Evolutionary conservation across 2,888 invertebrate genomes (phyloP), one percentile per base, ranked within the genome.

Genomic region (Amiota mariae): DNA sequence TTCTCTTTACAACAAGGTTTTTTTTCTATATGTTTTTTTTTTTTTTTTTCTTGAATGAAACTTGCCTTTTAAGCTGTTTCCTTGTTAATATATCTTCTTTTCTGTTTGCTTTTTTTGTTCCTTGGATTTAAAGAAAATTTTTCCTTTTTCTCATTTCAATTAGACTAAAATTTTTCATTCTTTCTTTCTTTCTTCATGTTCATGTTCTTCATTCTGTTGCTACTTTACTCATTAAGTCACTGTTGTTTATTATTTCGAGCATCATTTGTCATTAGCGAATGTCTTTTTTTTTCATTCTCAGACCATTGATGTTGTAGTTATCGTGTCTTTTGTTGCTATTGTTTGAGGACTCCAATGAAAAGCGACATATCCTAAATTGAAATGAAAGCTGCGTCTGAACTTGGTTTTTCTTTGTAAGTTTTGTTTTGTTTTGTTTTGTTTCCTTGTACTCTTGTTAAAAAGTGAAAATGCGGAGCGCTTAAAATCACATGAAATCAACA

Each of bases 181-280:
- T 8, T 54, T 54, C 15, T 8, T 13, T 54, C 6, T 13, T 18
- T 18, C 24, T 11, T 59, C n/a, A n/a, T n/a, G n/a, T n/a, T n/a
- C n/a, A n/a, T n/a, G n/a, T 20, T 59, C 18, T 18, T 12, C 59
- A 20, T 20, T 24, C 18, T 59, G 47, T 66, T 47, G 18, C 48
- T 0, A 15, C 48, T 48, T 49, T 8, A 36, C 76, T 76, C 81
- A 80, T 85, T 86, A 81, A 82, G 82, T 82, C 81, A 80, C 81
- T 83, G 86, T 80, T 84, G 79, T 78, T 81, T 86, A 77, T 79
- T 81, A 81, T 80, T 84, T 80, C 80, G 78, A 82, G 84, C 81
- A 82, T 84, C 85, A 86, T 87, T 86, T 87, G 82, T 87, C 87
- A 86, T 81, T 78, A 36, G 81, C 79, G 75, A 72, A 59, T 82